Conservation (phyloP, 2,888 invertebrate species). For the Chydorus sphaericus region DNA sequence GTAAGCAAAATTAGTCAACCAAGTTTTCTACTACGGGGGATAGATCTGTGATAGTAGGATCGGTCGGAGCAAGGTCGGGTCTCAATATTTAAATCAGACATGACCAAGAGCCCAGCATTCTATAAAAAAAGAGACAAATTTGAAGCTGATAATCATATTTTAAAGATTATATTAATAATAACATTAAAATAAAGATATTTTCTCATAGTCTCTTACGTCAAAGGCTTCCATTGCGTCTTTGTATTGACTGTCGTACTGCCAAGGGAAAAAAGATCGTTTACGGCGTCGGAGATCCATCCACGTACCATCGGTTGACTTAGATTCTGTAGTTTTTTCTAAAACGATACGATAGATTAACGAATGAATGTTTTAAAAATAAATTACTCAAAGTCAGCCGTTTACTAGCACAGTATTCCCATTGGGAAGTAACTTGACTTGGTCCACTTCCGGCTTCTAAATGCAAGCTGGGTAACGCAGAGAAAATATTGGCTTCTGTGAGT, state of each 20-base stretch:
- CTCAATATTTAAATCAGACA: constrained; percentile 38
- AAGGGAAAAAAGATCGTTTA: constrained; percentile 8
- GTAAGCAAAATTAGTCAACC: too few relatives aligned
- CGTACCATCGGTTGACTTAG: too few relatives aligned
- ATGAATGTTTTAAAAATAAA: neutral
- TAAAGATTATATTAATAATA: neutral
- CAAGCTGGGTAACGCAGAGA: constrained; percentile 26
- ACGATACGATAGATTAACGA: neutral
- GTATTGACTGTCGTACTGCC: constrained; percentile 24
- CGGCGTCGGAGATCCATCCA: neutral
- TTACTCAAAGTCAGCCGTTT: constrained; percentile 10
- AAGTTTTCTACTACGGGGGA: too few relatives aligned
- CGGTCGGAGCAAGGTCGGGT: constrained; percentile 35
- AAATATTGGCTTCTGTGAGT: constrained; percentile 24
- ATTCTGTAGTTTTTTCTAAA: neutral
- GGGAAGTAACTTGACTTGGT: constrained; percentile 23
- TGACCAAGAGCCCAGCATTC: constrained; percentile 37
- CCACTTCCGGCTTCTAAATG: constrained; percentile 25
- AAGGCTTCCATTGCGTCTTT: constrained; percentile 32
- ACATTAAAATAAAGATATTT: too few relatives aligned
- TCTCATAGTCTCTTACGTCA: too few relatives aligned
- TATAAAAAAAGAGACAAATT: constrained; percentile 23
- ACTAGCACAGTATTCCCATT: constrained; percentile 27
- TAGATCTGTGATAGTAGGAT: too few relatives aligned
- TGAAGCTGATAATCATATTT: neutral